Evolutionary conservation across 2,113 vertebrate genomes (phyloP), one percentile per base, ranked within the genome.

Genomic region (Columbina picui): DNA sequence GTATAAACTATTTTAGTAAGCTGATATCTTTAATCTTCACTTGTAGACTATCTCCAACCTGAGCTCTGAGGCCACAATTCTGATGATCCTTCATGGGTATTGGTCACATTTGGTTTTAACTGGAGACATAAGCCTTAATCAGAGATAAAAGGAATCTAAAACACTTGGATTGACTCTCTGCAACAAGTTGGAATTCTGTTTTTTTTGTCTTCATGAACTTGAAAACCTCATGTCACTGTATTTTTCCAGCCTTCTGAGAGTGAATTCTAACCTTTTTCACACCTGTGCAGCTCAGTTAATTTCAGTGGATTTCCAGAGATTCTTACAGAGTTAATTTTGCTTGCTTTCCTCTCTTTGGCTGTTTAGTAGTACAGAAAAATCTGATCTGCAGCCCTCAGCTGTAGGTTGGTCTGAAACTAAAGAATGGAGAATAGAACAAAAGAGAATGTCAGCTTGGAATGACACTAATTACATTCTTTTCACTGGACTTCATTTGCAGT

Each of bases 381-480:
- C 19, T 78, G 23, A 78, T 63, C 41, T 23, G 45, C 27, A 84
- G 60, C 26, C 27, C 15, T 71, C 39, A 75, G 73, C 49, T 89
- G 52, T 68, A 89, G 69, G 38, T 59, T 67, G 20, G 7, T 75
- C 27, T 87, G 69, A 91, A 92, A 87, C 39, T 87, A 87, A 87
- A 87, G 45, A 49, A 59, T 3, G 12, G 41, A 92, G 80, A 78
- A 64, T 10, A 64, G 60, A 81, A 81, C 29, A 92, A 94, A 89
- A 91, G 18, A 23, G 57, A 73, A 63, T 89, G 94, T 87, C 87
- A 79, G 29, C 14, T 30, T 87, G 59, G 70, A 87, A 73, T 83
- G 68, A 70, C 93, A 76, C 55, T 96, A 94, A 93, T 96, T 90
- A 18, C 38, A 50, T 93, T 96, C 87, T 83, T 96, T 96, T 91